These are phyloP conservation scores for Poecilia gillii DNA, from an alignment of 2,797 vertebrate species.

Conservation along the genomic window DNA sequence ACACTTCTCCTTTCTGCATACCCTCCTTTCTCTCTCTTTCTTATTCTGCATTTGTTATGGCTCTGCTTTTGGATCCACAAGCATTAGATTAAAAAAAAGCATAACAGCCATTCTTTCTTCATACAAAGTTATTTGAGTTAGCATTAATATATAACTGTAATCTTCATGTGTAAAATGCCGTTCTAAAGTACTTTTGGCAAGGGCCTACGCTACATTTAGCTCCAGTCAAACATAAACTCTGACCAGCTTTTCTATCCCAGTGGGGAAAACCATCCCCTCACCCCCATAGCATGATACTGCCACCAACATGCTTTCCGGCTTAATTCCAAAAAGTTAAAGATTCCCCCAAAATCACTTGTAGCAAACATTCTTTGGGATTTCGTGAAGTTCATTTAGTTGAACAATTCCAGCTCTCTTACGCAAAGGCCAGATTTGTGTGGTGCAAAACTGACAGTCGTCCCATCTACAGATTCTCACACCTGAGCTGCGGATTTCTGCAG, in stretches of 20 bases:
- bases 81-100: conserved; percentile 20
- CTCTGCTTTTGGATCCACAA: conserved; percentile 54
- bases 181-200: neutral
- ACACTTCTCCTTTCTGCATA: conserved; percentile 63
- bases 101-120: conserved; percentile 28
- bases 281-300: neutral
- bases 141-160: neutral
- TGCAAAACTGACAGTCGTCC: too few relatives aligned
- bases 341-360: neutral
- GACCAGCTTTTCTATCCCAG: neutral
- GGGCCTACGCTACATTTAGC: neutral
- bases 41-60: conserved; percentile 40
- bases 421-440: too few relatives aligned
- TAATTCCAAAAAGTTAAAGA: neutral
- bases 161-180: neutral
- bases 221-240: neutral
- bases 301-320: neutral
- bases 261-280: neutral
- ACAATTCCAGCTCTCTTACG: neutral
- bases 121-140: neutral
- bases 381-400: neutral
- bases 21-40: conserved; percentile 42
- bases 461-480: neutral
- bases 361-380: neutral
- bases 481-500: neutral